Conservation (phyloP, 2,113 vertebrate species). For the Polyodon spathula region DNA sequence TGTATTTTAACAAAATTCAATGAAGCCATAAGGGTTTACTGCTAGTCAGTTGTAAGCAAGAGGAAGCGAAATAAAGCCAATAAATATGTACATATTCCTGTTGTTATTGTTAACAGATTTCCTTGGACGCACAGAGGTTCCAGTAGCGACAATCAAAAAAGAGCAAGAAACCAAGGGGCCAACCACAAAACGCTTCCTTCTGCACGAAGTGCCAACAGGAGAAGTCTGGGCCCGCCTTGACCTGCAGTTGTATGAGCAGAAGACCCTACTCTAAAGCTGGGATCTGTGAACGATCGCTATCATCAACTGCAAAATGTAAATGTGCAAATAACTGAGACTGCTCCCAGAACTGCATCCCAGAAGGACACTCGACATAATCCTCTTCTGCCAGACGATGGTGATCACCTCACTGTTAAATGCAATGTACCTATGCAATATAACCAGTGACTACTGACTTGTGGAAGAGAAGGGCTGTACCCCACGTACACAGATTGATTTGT, state of each 20-base stretch:
- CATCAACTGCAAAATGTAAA: too few relatives aligned
- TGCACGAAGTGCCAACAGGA: slow-evolving; percentile 87
- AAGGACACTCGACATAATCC: not conserved
- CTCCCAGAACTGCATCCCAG: not conserved
- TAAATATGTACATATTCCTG: too few relatives aligned
- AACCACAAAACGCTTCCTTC: slow-evolving; percentile 69
- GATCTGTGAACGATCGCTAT: not conserved
- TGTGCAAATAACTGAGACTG: not conserved
- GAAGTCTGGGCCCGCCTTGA: slow-evolving; percentile 91
- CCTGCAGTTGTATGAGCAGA: slow-evolving; percentile 86
- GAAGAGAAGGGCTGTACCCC: not conserved
- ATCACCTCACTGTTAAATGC: not conserved
- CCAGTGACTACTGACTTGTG: not conserved
- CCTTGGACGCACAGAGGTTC: slow-evolving; percentile 87
- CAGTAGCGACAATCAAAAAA: slow-evolving; percentile 87
- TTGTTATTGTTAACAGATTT: slow-evolving; percentile 64
- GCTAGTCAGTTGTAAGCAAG: too few relatives aligned
- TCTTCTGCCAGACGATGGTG: not conserved
- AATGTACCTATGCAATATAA: slow-evolving; percentile 12
- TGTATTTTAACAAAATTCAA: too few relatives aligned
- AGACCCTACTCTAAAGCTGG: slow-evolving; percentile 44
- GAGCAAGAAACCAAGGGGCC: slow-evolving; percentile 91
- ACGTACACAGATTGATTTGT: not conserved
- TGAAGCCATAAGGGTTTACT: too few relatives aligned
- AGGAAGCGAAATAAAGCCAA: too few relatives aligned